phyloP scores from a whole-genome alignment of 2,888 invertebrate species.

The Machimus atricapillus region DNA sequence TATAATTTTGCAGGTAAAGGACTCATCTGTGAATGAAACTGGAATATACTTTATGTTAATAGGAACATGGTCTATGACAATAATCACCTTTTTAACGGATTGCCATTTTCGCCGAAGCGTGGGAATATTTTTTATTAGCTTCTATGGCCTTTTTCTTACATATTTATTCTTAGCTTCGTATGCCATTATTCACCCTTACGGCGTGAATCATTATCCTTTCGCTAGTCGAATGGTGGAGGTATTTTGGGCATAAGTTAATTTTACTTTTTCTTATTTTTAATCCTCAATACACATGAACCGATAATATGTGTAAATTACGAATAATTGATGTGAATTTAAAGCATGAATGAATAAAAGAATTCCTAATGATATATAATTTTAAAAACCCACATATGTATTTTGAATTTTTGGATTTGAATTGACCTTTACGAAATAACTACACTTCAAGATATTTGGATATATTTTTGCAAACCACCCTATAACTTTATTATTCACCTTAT shows the following conservation, averaged over 20 bases:
- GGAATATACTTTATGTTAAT: background rate
- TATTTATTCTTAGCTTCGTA: background rate
- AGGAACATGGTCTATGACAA: background rate
- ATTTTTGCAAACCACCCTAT: too few relatives aligned
- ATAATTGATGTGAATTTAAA: background rate
- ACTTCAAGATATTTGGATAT: too few relatives aligned
- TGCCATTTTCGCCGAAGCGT: conserved; percentile 1
- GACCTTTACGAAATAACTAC: too few relatives aligned
- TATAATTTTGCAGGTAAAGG: background rate
- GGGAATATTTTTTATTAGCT: background rate
- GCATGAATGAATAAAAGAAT: background rate
- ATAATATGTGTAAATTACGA: conserved; percentile 30
- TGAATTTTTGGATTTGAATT: too few relatives aligned
- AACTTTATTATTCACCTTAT: too few relatives aligned
- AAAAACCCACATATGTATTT: too few relatives aligned
- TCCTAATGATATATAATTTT: background rate
- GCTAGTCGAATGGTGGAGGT: background rate
- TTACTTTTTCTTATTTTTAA: too few relatives aligned
- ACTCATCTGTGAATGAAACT: background rate
- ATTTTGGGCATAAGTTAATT: background rate
- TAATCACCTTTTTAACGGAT: background rate
- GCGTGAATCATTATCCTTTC: background rate
- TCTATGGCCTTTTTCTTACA: background rate
- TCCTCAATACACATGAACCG: too few relatives aligned
- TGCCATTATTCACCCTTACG: conserved; percentile 17